Base-by-base conservation (phyloP, 2,888 invertebrate species). In the Hydrotaea diabolus region DNA sequence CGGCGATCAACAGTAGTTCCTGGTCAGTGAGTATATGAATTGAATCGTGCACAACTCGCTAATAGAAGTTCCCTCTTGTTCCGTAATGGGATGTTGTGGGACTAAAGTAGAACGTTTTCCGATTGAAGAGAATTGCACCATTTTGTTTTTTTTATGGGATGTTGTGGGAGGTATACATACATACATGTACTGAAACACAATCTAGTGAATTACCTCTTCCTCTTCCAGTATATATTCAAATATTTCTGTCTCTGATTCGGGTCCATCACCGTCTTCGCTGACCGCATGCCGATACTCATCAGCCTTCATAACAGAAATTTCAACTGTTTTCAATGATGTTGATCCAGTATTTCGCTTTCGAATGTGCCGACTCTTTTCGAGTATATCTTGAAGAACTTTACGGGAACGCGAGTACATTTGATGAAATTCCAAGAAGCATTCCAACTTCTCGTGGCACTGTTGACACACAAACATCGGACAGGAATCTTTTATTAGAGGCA, bases 391-490 rank as follows among this genome's bases (percentile, higher is more conserved):
- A 0, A 87, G 49, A 21, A 86, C 88, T 11, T 81, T 75, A 73
- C 87, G 85, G 13, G 91, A 91, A 74, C 89, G 88, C 62, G 87
- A 86, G 73, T 89, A 90, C 91, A 91, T 89, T n/a, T 87, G 82
- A 76, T 88, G 89, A 78, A 91, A 91, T 26, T 89, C 88, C 36
- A 89, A 86, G 17, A 90, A 88, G 31, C 87, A 86, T n/a, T 88
- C 86, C 23, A 91, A 86, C 86, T 90, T 84, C 9, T 87, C 86
- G 79, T 88, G 88, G 76, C 91, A 91, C 21, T 76, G 86, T 26
- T 87, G 86, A 59, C 91, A 91, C 31, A 91, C 88, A 59, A 85
- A 87, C n/a, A 86, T 83, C 9, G 91, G 89, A 82, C 88, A 86
- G 4, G 71, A 87, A 69, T 89, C 87, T 26, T 80, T 75, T 0